phyloP scores from a whole-genome alignment of 2,888 invertebrate species.

The Myopa tessellatipennis region DNA sequence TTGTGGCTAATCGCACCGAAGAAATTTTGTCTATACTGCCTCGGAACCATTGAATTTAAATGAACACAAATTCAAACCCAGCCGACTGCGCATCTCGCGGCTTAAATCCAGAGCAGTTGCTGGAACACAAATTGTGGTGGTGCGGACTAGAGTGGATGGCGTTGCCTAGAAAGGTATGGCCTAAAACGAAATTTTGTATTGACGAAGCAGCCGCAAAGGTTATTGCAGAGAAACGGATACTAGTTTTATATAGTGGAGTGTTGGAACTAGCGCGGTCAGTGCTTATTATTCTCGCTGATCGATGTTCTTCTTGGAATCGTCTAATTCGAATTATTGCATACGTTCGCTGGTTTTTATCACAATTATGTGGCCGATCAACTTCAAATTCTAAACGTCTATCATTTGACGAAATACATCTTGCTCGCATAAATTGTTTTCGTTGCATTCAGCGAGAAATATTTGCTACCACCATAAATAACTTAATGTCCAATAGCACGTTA shows the following conservation, averaged over 20 bases:
- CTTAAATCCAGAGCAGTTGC: conserved; percentile 10
- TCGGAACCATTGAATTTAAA: conserved; percentile 44
- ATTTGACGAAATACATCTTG: conserved; percentile 26
- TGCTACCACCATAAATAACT: neutral
- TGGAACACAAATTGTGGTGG: conserved; percentile 24
- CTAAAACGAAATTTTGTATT: conserved; percentile 24
- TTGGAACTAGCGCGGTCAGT: neutral
- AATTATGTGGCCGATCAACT: neutral
- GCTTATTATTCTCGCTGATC: conserved; percentile 15
- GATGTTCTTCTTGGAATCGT: neutral
- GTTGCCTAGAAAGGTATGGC: conserved; percentile 23
- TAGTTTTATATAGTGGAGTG: conserved; percentile 1
- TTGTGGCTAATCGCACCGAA: conserved; percentile 48
- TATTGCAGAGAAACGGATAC: neutral
- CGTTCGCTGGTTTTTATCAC: conserved; percentile 35
- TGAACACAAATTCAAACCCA: conserved; percentile 46
- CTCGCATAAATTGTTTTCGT: conserved; percentile 6
- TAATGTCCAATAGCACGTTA: neutral
- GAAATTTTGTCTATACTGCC: conserved; percentile 36
- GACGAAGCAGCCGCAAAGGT: neutral
- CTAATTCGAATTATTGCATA: conserved; percentile 29
- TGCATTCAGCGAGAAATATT: conserved; percentile 29
- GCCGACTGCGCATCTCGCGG: conserved; percentile 51
- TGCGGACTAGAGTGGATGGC: neutral
- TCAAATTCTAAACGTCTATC: conserved; percentile 1